Conservation (phyloP, 2,888 invertebrate species). For the Odontothrips loti region DNA sequence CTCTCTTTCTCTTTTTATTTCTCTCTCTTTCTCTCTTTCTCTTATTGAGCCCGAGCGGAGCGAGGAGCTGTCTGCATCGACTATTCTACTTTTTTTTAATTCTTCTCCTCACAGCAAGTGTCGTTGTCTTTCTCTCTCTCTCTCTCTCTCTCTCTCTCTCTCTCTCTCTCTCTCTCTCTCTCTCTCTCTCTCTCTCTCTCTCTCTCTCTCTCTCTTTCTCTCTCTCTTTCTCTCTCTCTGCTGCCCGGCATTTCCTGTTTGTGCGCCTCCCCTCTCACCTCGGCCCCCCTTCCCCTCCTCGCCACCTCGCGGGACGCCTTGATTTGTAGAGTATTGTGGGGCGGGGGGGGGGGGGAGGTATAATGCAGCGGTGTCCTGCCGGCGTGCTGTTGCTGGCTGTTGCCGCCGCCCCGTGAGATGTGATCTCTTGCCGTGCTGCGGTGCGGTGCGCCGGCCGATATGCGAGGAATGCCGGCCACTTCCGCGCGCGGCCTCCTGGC, state of each 20-base stretch:
- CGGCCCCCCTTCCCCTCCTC: conserved; percentile 27
- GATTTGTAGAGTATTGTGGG: conserved; percentile 21
- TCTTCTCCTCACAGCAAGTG: too few species aligned
- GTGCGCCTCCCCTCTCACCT: background rate
- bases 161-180: too few species aligned
- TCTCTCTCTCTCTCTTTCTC: too few species aligned
- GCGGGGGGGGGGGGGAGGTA: background rate
- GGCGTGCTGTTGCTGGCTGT: background rate
- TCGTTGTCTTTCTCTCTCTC: too few species aligned
- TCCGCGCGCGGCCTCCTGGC: background rate
- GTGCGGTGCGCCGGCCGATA: background rate
- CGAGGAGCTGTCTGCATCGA: too few species aligned
- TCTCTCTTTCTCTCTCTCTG: background rate
- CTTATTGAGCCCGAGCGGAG: too few species aligned
- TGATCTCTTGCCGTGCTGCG: background rate
- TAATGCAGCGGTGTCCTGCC: background rate
- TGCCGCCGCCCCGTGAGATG: conserved; percentile 30
- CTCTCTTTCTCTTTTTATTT: too few species aligned
- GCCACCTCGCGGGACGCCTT: conserved; percentile 35
- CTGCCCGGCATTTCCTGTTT: background rate
- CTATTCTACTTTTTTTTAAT: too few species aligned
- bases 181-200: too few species aligned
- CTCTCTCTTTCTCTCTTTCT: too few species aligned
- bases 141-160: too few species aligned
- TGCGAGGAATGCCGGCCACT: background rate